Base-by-base conservation (phyloP, 2,113 vertebrate species). In the Speoplatyrhinus poulsoni region DNA sequence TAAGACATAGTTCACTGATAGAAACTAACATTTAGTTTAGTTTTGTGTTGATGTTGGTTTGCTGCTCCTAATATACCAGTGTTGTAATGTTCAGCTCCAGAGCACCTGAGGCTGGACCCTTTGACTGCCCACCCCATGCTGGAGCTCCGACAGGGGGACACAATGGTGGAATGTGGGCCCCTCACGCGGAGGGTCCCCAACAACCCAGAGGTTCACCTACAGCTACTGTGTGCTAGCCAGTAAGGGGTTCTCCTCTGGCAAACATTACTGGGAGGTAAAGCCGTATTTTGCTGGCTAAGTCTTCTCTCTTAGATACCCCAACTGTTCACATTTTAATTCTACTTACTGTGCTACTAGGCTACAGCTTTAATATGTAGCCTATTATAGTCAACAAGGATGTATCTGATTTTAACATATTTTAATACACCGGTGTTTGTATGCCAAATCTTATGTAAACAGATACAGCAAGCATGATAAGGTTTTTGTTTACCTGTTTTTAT, bases 201-300 rank as follows among this genome's bases (percentile, higher is more conserved):
- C 88, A 93, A 92, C 65, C 91, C 92, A 0, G 93, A 84, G 93
- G 64, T 95, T 95, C 0, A 85, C 93, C 85, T 93, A 88, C 78
- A 94, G 91, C 72, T 93, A 93, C 46, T 95, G 94, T 3, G 91
- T 95, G 59, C 88, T 95, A 59, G 87, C 93, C 80, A 91, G 67
- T 80, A 89, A 82, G 33, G 94, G 94, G 69, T 96, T 95, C 85
- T 95, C 94, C 60, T 93, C 92, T 0, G 94, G 94, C 16, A 93
- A 92, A 66, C 95, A 96, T 83, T 95, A 94, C 90, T 96, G 95
- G 95, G 93, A 96, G 82, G 75, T 71, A 54, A 65, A 32, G 3
- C 0, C 16, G 6, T 12, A 36, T 36, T 6, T 36, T 36, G 36
- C 36, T 36, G 36, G n/a, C n/a, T n/a, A n/a, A n/a, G n/a, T n/a